phyloP scores from a whole-genome alignment of 2,888 invertebrate species.

The Archaeoteleia sp. region DNA sequence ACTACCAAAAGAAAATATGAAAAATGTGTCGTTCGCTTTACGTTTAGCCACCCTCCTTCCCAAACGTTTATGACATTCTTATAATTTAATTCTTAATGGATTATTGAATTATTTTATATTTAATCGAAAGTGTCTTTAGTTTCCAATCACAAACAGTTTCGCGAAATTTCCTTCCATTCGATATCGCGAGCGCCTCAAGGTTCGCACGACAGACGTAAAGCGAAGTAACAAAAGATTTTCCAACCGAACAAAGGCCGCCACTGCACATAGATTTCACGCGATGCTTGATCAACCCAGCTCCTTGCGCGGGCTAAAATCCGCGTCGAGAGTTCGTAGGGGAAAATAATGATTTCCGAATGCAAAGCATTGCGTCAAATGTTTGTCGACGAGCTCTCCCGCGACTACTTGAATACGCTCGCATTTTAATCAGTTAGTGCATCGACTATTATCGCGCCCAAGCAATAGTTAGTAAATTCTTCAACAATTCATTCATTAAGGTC shows the following conservation, averaged over 20 bases:
- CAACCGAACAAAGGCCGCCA: slow-evolving; percentile 6
- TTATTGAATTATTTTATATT: too few relatives aligned
- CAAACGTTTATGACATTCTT: too few relatives aligned
- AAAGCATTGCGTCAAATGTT: slow-evolving; percentile 11
- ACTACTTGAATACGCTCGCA: background rate
- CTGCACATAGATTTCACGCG: slow-evolving; percentile 2
- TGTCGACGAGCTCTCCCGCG: slow-evolving; percentile 5
- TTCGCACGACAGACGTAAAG: too few relatives aligned
- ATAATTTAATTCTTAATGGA: too few relatives aligned
- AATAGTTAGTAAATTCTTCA: too few relatives aligned
- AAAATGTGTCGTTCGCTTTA: too few relatives aligned
- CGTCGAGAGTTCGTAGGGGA: background rate
- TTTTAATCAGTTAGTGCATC: slow-evolving; percentile 7
- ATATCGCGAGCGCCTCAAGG: slow-evolving; percentile 9
- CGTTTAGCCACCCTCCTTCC: too few relatives aligned
- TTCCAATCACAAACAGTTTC: too few relatives aligned
- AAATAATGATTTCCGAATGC: slow-evolving; percentile 6
- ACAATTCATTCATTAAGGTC: slow-evolving; percentile 2
- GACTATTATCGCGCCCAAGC: slow-evolving; percentile 10
- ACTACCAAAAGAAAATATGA: too few relatives aligned
- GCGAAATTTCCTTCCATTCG: background rate
- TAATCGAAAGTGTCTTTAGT: too few relatives aligned
- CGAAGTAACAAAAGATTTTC: slow-evolving; percentile 22
- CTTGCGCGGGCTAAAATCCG: background rate
- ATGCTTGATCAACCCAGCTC: background rate